Base-by-base conservation (phyloP, 2,888 invertebrate genomes). In the Tachina grossa region DNA sequence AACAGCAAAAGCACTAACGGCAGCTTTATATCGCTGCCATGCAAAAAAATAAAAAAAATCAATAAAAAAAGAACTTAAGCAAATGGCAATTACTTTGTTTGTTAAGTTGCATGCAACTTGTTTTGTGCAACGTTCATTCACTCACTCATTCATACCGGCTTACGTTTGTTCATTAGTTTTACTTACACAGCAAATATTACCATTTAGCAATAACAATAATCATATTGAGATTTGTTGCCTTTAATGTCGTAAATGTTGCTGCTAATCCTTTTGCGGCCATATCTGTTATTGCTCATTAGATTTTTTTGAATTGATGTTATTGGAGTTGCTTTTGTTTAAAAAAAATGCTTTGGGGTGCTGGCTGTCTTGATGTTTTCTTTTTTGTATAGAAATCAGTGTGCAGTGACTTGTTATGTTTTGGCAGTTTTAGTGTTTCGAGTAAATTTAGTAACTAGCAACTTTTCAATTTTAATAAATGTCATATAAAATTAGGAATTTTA, bases 31-130 rank as follows among this genome's bases (percentile, higher is more conserved):
- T 31, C 0, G 4, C 51, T 49, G 13, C 31, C 31, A 31, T 31
- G 11, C 11, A 69, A 68, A 41, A 41, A 22, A 47, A 13, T 47
- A 81, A 75, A 22, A 47, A 13, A 55, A 81, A 75, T 68, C 68
- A 51, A 61, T 59, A 77, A 74, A 72, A n/a, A 55, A 39, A 65
- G 63, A 77, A 84, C 72, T 81, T 74, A 81, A 81, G 77, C 77
- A 84, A 84, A 84, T 77, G 81, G 68, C 81, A 81, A 84, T 81
- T 84, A 84, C 84, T 84, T 84, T 77, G 63, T 84, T 75, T 77
- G 84, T 51, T 81, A 72, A 74, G 81, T 81, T 84, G 81, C 84
- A 77, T 84, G 81, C 84, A 84, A 84, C 84, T 72, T 81, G 81
- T 81, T 80, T 80, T 71, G 22, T 79, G 68, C 10, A 43, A 53